Base-by-base conservation (phyloP, 2,888 invertebrate genomes). In the Catonia carolina region DNA sequence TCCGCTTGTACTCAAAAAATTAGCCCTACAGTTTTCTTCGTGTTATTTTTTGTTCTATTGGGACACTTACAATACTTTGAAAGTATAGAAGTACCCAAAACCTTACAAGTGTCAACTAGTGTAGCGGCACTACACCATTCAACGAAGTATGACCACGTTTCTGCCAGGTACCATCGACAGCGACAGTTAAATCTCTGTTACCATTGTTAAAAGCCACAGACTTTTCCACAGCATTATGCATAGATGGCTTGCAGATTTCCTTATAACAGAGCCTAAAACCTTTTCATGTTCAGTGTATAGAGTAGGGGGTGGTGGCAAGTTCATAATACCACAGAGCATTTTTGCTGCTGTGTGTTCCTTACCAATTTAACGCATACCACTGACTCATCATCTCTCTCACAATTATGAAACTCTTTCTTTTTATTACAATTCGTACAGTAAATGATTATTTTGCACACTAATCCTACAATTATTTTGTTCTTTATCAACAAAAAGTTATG, bases 1-100 rank as follows among this genome's bases (percentile, higher is more conserved):
- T 8, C 59, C 59, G 54, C 59, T 59, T 3, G 47, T 50, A 18
- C 58, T 53, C 15, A n/a, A 14, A 47, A 55, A 60, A 55, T 61
- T 62, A 18, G 57, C 58, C 18, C 8, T 17, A 39, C 61, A 62
- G n/a, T 2, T 15, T 3, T 36, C 6, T 5, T 3, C 2, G 15
- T 36, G 36, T 3, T 5, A 36, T 2, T 36, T 3, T 3, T 36
- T 2, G 2, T 6, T 15, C 5, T 36, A 2, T 6, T 2, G 2
- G 2, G 6, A 5, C 36, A 2, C 2, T 3, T n/a, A 36, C 36
- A 36, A 36, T 36, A 36, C 6, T 36, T 36, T 36, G 36, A 36
- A 4, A 36, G 2, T 2, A 36, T 15, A 2, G 2, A 2, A 4
- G 15, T 5, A 36, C 15, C 36, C n/a, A 36, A 14, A 2, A 36